Evolutionary conservation across 2,797 vertebrate species (phyloP).

Genomic region (Onychomys leucogaster): DNA sequence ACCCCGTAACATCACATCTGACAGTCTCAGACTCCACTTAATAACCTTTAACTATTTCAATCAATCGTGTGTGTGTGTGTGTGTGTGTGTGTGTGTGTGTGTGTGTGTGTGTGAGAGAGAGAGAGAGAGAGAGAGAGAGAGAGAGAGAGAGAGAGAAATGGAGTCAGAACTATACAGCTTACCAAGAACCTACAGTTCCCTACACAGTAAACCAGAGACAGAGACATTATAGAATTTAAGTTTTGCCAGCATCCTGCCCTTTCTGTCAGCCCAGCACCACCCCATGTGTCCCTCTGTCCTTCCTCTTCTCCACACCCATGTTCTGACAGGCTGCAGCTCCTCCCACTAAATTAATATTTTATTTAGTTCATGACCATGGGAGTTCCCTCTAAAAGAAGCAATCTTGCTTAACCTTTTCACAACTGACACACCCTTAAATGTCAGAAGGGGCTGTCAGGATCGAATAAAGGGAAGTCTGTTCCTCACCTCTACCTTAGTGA

Average conservation of each 20-base stretch:
- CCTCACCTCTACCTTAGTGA: not conserved
- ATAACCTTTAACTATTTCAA: not conserved
- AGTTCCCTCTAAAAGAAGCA: slow-evolving; percentile 66
- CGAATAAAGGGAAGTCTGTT: not conserved
- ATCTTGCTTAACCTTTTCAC: slow-evolving; percentile 30
- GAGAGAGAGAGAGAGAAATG: slow-evolving; percentile 1
- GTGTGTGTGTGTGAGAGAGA: too few relatives aligned
- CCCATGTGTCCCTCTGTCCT: not conserved
- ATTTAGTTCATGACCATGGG: slow-evolving; percentile 44
- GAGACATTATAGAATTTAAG: not conserved
- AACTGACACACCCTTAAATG: slow-evolving; percentile 27
- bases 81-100: too few relatives aligned
- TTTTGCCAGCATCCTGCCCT: not conserved
- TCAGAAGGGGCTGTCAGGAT: not conserved
- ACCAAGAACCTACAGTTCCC: not conserved
- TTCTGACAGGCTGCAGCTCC: slow-evolving; percentile 33
- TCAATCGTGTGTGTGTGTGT: not conserved
- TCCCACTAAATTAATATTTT: slow-evolving; percentile 79
- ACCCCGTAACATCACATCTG: not conserved
- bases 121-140: slow-evolving; percentile 42
- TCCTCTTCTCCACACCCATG: not conserved
- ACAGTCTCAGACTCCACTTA: slow-evolving; percentile 14
- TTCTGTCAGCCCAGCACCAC: not conserved
- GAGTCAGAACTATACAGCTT: not conserved
- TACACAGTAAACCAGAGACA: not conserved